Percentiles rank a stretch among this genome's conserved stretches.
Conservation (phyloP, 1,140 invertebrate genomes). For the Drosophila athabasca region DNA sequence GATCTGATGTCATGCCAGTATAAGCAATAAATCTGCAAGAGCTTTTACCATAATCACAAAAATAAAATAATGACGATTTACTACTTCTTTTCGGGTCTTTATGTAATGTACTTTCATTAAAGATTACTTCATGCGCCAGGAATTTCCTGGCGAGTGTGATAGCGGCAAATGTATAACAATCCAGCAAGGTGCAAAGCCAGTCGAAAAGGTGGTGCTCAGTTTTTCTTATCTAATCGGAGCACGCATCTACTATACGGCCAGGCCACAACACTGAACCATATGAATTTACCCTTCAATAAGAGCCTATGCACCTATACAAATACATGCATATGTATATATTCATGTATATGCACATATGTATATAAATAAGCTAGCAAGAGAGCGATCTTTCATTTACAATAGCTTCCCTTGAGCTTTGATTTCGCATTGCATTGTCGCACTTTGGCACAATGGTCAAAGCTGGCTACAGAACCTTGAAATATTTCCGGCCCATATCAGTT, state of each 20-base stretch:
- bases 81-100: conserved; percentile 32
- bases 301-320: not conserved
- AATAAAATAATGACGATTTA: conserved; percentile 50
- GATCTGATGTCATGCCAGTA: conserved; percentile 62
- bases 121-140: conserved; percentile 71
- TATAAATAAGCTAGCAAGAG: conserved; percentile 1
- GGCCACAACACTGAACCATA: conserved; percentile 27
- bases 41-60: conserved; percentile 35
- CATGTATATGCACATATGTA: not conserved
- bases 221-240: conserved; percentile 65
- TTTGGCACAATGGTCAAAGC: conserved; percentile 56
- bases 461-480: conserved; percentile 61
- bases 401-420: conserved; percentile 23
- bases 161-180: conserved; percentile 47
- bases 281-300: conserved; percentile 13
- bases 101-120: conserved; percentile 63
- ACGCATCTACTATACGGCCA: conserved; percentile 32
- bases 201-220: conserved; percentile 55
- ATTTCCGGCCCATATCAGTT: conserved; percentile 59
- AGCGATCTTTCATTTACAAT: conserved; percentile 15
- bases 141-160: conserved; percentile 63
- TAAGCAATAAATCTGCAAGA: conserved; percentile 26
- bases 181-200: conserved; percentile 45
- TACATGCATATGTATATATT: conserved; percentile 4
- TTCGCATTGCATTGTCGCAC: conserved; percentile 3